Percentiles rank a stretch among this genome's conserved stretches.
These are phyloP conservation scores for Zapus hudsonius DNA, from an alignment of 2,113 vertebrate species.

Conservation along the genomic window DNA sequence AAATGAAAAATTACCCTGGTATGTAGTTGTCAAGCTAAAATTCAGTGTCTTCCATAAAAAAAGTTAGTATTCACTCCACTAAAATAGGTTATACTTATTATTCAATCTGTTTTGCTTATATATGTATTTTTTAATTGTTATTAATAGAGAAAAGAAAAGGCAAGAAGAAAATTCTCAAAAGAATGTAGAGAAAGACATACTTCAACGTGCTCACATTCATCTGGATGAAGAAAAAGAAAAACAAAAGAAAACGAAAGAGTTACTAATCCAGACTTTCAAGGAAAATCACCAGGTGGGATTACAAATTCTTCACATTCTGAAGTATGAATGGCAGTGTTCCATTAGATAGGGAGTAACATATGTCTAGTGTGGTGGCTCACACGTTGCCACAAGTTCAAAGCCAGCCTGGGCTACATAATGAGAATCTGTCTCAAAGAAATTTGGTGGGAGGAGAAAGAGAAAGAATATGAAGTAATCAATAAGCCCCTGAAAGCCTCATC, in stretches of 20 bases:
- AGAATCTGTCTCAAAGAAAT: neutral
- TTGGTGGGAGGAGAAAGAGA: too few relatives aligned
- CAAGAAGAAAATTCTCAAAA: constrained; percentile 74
- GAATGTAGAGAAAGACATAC: constrained; percentile 27
- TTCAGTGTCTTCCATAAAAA: constrained; percentile 7
- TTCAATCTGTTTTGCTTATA: constrained; percentile 6
- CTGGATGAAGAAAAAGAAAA: constrained; percentile 80
- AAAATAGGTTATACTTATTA: neutral
- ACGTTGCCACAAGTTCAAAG: neutral
- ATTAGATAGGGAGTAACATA: neutral
- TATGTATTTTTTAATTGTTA: constrained; percentile 56
- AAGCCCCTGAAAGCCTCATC: neutral
- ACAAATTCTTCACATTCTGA: neutral
- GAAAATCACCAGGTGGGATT: constrained; percentile 83
- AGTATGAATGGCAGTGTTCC: neutral
- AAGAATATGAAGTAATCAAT: too few relatives aligned
- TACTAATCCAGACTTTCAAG: constrained; percentile 79
- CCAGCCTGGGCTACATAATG: neutral
- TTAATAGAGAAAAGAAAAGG: constrained; percentile 86
- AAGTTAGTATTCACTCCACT: constrained; percentile 35
- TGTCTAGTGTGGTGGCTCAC: neutral
- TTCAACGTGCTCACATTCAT: constrained; percentile 48
- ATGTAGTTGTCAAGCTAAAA: constrained; percentile 48
- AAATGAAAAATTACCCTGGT: neutral
- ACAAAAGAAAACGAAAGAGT: constrained; percentile 75